Conservation (phyloP, 1,140 invertebrate genomes). For the Pseudachorutes palmiensis region DNA sequence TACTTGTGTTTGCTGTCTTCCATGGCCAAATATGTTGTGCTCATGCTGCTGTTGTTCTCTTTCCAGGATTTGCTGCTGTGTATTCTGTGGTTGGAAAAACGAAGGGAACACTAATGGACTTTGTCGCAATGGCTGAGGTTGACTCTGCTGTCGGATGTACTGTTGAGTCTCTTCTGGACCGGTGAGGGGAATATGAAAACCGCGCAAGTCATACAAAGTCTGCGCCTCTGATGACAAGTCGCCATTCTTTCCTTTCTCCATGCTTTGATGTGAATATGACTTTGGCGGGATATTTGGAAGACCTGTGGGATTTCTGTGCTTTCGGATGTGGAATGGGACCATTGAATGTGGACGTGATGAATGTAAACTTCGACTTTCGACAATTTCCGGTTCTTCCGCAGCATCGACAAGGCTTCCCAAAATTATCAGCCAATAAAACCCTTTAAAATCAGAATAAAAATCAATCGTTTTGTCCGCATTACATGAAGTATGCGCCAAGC, state of each 20-base stretch:
- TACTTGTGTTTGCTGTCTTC: slow-evolving; percentile 23
- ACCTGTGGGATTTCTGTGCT: not conserved
- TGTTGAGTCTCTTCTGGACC: slow-evolving; percentile 23
- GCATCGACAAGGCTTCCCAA: not conserved
- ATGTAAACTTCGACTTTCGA: too few relatives aligned
- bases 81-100: slow-evolving; percentile 32
- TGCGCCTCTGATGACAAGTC: slow-evolving; percentile 24
- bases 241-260: not conserved
- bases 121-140: slow-evolving; percentile 6
- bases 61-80: slow-evolving; percentile 8
- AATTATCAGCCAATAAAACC: slow-evolving; percentile 3
- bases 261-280: not conserved
- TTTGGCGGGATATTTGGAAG: not conserved
- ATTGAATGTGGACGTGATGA: too few relatives aligned
- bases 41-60: not conserved
- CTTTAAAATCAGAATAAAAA: not conserved
- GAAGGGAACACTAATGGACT: slow-evolving; percentile 34
- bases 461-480: not conserved
- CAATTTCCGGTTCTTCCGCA: not conserved
- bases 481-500: too few relatives aligned
- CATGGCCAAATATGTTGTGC: slow-evolving; percentile 33
- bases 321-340: not conserved
- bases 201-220: slow-evolving; percentile 35
- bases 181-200: slow-evolving; percentile 30
- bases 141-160: slow-evolving; percentile 14